phyloP scores from a whole-genome alignment of 2,113 vertebrate genomes.

The Bufo bufo region DNA sequence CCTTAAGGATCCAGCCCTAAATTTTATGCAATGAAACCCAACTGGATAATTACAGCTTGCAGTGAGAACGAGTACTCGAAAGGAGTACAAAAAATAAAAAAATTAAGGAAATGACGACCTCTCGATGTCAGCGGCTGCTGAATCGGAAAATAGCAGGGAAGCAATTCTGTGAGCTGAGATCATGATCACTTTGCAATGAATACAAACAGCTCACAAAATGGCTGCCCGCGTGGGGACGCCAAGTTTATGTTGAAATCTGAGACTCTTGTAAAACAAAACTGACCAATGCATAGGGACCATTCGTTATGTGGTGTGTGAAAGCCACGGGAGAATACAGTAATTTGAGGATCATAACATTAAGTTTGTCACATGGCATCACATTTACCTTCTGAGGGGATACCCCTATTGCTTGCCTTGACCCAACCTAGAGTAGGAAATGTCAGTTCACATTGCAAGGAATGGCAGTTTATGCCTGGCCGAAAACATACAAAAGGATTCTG shows the following conservation, averaged over 20 bases:
- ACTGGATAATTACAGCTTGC: background rate
- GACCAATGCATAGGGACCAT: background rate
- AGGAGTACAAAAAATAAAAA: background rate
- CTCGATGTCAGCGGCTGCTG: background rate
- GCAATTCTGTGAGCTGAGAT: background rate
- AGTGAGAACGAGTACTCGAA: background rate
- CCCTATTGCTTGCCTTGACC: background rate
- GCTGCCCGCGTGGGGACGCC: background rate
- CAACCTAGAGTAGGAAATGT: background rate
- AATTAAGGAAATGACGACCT: background rate
- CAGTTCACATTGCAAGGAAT: slow-evolving; percentile 21
- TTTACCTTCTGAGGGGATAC: background rate
- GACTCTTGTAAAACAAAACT: background rate
- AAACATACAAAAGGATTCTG: slow-evolving; percentile 6
- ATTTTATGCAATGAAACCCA: background rate
- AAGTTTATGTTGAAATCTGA: background rate
- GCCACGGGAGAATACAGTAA: background rate
- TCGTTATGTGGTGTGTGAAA: background rate
- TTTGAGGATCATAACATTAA: background rate
- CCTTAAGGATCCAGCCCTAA: slow-evolving; percentile 55
- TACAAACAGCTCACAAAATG: background rate
- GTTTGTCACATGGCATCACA: background rate
- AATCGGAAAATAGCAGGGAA: background rate
- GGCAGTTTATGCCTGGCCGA: background rate
- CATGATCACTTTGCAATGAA: background rate